Conservation (phyloP, 2,888 invertebrate species). For the Cylloceria caligata region DNA sequence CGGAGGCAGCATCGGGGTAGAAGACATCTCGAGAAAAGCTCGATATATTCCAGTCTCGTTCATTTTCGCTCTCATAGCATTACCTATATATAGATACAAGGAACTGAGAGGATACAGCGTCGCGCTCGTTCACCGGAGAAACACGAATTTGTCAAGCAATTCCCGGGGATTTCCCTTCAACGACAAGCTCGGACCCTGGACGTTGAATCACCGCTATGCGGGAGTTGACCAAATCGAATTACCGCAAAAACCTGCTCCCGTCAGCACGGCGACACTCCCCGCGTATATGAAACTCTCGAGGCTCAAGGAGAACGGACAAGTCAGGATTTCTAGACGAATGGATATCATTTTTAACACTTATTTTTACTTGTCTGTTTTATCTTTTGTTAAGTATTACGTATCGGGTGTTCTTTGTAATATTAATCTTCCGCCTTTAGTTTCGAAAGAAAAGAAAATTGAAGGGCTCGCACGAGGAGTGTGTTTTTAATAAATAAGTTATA, state of each 20-base stretch:
- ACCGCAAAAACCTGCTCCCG: conserved; percentile 69
- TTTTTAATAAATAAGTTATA: too few species aligned
- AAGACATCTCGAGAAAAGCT: conserved; percentile 45
- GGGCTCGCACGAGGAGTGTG: too few species aligned
- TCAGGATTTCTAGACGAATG: conserved; percentile 21
- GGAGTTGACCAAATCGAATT: conserved; percentile 79
- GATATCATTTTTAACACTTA: conserved; percentile 3
- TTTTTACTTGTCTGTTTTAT: not conserved
- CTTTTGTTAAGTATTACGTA: too few species aligned
- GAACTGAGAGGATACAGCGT: conserved; percentile 11
- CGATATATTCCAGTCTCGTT: conserved; percentile 65
- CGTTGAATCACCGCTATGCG: conserved; percentile 74
- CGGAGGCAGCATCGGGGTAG: conserved; percentile 16
- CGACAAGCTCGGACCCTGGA: conserved; percentile 16
- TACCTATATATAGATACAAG: conserved; percentile 17
- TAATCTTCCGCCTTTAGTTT: too few species aligned
- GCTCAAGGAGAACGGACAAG: not conserved
- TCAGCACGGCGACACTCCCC: conserved; percentile 52
- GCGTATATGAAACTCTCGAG: not conserved
- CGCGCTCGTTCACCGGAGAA: conserved; percentile 36
- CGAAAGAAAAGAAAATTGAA: too few species aligned
- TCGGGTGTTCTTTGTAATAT: too few species aligned
- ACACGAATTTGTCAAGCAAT: conserved; percentile 78
- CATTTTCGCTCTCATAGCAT: conserved; percentile 26
- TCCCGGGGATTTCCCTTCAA: conserved; percentile 73